A percentile compares a stretch with the other conserved stretches of the same genome.
Conservation (phyloP, 2,113 vertebrate genomes). For the Hippopotamus amphibius region DNA sequence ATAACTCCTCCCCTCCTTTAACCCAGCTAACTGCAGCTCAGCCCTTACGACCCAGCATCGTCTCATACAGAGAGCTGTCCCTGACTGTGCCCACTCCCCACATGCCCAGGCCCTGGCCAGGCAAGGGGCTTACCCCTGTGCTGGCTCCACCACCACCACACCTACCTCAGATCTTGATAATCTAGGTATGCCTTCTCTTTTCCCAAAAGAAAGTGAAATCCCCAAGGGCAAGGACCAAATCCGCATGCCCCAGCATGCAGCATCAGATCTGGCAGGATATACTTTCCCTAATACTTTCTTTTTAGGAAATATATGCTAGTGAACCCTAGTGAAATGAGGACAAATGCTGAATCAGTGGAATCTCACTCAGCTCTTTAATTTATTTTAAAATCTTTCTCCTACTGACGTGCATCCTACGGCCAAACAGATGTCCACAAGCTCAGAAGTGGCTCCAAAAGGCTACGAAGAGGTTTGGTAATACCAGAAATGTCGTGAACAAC, state of each 20-base stretch:
- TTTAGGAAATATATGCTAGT: background rate
- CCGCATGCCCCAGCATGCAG: background rate
- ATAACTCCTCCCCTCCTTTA: background rate
- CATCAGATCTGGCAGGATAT: background rate
- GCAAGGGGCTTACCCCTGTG: background rate
- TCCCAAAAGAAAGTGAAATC: background rate
- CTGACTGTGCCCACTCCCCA: background rate
- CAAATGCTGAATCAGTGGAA: background rate
- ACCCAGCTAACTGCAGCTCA: background rate
- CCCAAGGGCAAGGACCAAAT: background rate
- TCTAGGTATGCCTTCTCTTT: background rate
- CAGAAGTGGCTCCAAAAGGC: background rate
- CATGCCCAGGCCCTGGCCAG: no score
- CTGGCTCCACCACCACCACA: no score
- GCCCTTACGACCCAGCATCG: background rate
- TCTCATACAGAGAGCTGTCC: background rate
- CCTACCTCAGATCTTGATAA: background rate
- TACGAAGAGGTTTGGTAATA: background rate
- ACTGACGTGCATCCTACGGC: background rate
- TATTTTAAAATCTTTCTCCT: background rate
- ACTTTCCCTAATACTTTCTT: background rate
- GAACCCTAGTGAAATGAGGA: background rate
- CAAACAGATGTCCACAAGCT: background rate
- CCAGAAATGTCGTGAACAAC: background rate
- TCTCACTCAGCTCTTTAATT: background rate